These are phyloP conservation scores for Chlorops oryzae DNA, from an alignment of 1,140 invertebrate genomes.

Conservation along the genomic window DNA sequence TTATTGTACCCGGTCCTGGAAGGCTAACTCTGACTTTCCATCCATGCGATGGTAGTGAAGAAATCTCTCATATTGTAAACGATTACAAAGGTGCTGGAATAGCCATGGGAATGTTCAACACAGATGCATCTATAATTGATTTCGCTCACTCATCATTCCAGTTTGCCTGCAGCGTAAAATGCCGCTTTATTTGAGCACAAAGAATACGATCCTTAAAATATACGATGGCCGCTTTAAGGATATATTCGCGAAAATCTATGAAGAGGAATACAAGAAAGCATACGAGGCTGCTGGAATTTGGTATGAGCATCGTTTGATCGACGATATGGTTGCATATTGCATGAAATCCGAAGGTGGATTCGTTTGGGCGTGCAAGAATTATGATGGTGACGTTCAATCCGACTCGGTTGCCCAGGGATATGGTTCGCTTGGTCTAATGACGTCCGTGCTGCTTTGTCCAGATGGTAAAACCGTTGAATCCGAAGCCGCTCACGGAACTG, in stretches of 20 bases:
- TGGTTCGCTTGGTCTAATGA: conserved; percentile 92
- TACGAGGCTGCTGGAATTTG: conserved; percentile 84
- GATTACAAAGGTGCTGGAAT: conserved; percentile 84
- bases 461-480: conserved; percentile 96
- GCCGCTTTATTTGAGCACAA: conserved; percentile 94
- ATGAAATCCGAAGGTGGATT: conserved; percentile 98
- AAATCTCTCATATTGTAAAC: conserved; percentile 67
- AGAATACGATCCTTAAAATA: conserved; percentile 97
- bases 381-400: conserved; percentile 98
- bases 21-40: conserved; percentile 81
- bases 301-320: conserved; percentile 97
- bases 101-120: conserved; percentile 95
- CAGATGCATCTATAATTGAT: conserved; percentile 81
- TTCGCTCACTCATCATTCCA: conserved; percentile 94
- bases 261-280: conserved; percentile 77
- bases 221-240: conserved; percentile 99
- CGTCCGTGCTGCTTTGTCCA: conserved; percentile 87
- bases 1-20: conserved; percentile 82
- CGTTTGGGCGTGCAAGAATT: conserved; percentile 99
- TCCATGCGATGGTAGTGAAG: conserved; percentile 56
- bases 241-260: conserved; percentile 97
- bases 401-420: conserved; percentile 95
- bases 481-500: conserved; percentile 96
- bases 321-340: conserved; percentile 98
- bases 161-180: conserved; percentile 81